These are phyloP conservation scores for Microctenopoma steveboyesi DNA, from an alignment of 2,797 vertebrate species.

Conservation along the genomic window DNA sequence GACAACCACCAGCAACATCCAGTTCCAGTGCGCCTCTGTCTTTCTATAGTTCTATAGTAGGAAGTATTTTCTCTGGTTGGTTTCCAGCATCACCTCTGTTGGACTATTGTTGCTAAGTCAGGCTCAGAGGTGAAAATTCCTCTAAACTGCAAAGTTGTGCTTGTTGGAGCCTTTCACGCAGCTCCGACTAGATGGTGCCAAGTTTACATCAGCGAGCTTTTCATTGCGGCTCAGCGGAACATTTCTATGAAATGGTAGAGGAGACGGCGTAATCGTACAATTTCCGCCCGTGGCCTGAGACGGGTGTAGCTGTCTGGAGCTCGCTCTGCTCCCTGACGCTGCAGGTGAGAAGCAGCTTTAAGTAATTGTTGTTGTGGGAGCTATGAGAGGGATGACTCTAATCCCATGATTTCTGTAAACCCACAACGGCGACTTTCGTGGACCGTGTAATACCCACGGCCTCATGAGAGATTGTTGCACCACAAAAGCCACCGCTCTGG, in stretches of 20 bases:
- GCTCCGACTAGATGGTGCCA: slow-evolving; percentile 3
- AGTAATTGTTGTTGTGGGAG: slow-evolving; percentile 72
- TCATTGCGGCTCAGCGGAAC: slow-evolving; percentile 25
- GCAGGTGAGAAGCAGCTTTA: slow-evolving; percentile 53
- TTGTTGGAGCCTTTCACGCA: slow-evolving; percentile 31
- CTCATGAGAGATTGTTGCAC: slow-evolving; percentile 37
- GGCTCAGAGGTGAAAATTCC: slow-evolving; percentile 10
- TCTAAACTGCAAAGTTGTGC: slow-evolving; percentile 26
- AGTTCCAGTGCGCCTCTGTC: not conserved
- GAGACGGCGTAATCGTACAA: slow-evolving; percentile 50
- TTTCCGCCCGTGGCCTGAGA: slow-evolving; percentile 10
- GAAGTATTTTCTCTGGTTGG: slow-evolving; percentile 4
- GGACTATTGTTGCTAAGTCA: slow-evolving; percentile 16
- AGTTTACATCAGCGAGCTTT: slow-evolving; percentile 28
- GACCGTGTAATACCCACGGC: slow-evolving; percentile 55
- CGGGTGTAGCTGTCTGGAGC: slow-evolving; percentile 32
- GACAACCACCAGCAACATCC: not conserved
- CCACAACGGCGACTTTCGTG: slow-evolving; percentile 47
- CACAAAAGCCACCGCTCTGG: slow-evolving; percentile 40
- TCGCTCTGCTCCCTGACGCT: slow-evolving; percentile 39
- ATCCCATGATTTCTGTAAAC: slow-evolving; percentile 70
- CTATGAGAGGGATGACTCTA: slow-evolving; percentile 59
- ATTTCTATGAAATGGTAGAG: slow-evolving; percentile 55
- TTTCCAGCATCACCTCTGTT: not conserved
- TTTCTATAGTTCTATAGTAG: not conserved